These are phyloP conservation scores for Stramonita haemastoma DNA, from an alignment of 2,888 invertebrate species.

Conservation along the genomic window DNA sequence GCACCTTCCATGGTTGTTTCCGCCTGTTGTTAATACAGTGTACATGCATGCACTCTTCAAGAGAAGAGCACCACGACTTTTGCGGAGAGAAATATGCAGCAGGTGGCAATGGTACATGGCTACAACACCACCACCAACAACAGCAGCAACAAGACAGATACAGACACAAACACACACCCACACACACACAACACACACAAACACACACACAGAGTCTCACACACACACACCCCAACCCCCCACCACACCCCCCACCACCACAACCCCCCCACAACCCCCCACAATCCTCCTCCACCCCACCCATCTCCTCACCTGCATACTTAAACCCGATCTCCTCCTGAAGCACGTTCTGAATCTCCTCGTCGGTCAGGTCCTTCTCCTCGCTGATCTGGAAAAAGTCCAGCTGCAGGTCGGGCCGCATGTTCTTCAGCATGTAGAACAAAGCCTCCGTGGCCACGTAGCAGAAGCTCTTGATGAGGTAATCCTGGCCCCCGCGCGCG, in stretches of 20 bases:
- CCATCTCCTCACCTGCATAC: slow-evolving; percentile 65
- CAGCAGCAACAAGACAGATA: background rate
- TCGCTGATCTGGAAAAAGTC: slow-evolving; percentile 62
- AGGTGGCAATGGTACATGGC: too few relatives aligned
- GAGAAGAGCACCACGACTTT: too few relatives aligned
- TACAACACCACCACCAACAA: too few relatives aligned
- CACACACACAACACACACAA: background rate
- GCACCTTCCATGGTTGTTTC: too few relatives aligned
- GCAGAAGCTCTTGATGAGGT: slow-evolving; percentile 84
- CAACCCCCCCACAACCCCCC: background rate
- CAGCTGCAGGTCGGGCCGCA: slow-evolving; percentile 52
- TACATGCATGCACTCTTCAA: too few relatives aligned
- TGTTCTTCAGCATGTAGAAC: slow-evolving; percentile 79
- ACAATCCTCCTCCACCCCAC: background rate
- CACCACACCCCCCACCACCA: background rate
- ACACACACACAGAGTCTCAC: background rate
- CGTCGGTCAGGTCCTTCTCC: slow-evolving; percentile 9
- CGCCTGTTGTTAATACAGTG: too few relatives aligned
- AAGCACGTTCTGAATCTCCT: slow-evolving; percentile 56
- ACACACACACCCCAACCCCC: background rate
- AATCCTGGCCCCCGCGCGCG: slow-evolving; percentile 86
- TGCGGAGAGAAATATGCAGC: too few relatives aligned
- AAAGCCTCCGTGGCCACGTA: slow-evolving; percentile 87
- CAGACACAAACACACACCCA: background rate
- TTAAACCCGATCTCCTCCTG: slow-evolving; percentile 61